These are phyloP conservation scores for Sympetrum striolatum DNA, from an alignment of 2,888 invertebrate genomes.

Conservation along the genomic window DNA sequence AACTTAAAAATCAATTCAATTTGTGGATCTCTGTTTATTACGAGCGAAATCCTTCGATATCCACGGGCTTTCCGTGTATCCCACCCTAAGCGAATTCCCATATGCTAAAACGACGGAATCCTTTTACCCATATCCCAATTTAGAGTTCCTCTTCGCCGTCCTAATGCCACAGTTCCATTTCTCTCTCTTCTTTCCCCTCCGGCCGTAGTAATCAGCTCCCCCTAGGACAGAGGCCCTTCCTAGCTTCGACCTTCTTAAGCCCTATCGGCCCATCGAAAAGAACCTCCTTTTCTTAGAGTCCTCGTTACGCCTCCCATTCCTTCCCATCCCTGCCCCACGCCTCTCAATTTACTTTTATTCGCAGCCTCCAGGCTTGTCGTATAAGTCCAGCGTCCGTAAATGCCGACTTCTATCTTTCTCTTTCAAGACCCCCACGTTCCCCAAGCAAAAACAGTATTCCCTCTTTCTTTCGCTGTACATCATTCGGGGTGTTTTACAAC, in stretches of 20 bases:
- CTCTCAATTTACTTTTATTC: conserved; percentile 37
- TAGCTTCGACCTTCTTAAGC: conserved; percentile 5
- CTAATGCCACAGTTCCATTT: background rate
- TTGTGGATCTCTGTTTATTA: background rate
- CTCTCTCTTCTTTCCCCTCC: background rate
- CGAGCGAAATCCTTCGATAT: background rate
- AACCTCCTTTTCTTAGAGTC: background rate
- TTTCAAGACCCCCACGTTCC: background rate
- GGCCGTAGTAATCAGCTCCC: background rate
- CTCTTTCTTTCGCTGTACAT: background rate
- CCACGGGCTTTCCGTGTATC: too few relatives aligned
- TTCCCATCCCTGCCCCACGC: background rate
- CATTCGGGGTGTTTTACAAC: background rate
- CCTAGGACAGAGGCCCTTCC: background rate
- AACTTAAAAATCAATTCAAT: background rate
- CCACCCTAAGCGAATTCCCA: too few relatives aligned
- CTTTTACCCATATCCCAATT: background rate
- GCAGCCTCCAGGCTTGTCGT: background rate
- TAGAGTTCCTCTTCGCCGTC: background rate
- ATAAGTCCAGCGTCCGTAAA: conserved; percentile 21
- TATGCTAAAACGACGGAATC: background rate
- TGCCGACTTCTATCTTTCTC: background rate
- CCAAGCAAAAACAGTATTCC: background rate
- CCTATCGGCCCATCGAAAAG: background rate
- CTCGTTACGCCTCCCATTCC: background rate